Evolutionary conservation across 2,797 vertebrate genomes (phyloP), one percentile per base, ranked within the genome.

Genomic region (Acrossocheilus fasciatus): DNA sequence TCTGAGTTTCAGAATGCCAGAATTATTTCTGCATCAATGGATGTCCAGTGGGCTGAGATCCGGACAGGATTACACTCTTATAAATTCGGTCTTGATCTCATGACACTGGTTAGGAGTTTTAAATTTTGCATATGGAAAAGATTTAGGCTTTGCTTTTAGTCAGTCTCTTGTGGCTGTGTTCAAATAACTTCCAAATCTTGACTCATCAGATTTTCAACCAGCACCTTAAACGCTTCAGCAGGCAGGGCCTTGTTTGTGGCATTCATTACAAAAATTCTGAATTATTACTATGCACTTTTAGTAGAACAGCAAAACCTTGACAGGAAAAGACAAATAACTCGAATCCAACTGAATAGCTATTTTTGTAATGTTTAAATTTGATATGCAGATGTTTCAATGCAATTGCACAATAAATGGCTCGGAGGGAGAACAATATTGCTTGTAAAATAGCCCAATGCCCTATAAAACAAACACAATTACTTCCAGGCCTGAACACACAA

Each of bases 381-480:
- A 86, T 87, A 80, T 88, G 87, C 86, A 73, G 83, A 83, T 78
- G 47, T 85, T 68, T 87, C 68, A 73, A 66, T 78, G 76, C 57
- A 85, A 52, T 87, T 84, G 66, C 76, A 41, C 11, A 15, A 82
- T 73, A 84, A 88, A 70, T 47, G 62, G 26, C 76, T 84, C 69
- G 15, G 62, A 83, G 85, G 83, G 82, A 68, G 43, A 78, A 80
- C 69, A 83, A 81, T 78, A 72, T 80, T 52, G 59, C 87, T 72
- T 77, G 83, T 84, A 87, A 86, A 88, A 75, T 74, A 77, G 82
- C 79, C 70, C 50, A 86, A 86, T 70, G 86, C 69, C 83, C 76
- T 85, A 64, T 86, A 86, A 91, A 89, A 83, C 94, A 85, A 88
- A 86, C 69, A 79, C 70, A 86, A 87, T 85, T 62, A 83, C 68